phyloP scores from a whole-genome alignment of 2,797 vertebrate species.

The Typhlichthys subterraneus region DNA sequence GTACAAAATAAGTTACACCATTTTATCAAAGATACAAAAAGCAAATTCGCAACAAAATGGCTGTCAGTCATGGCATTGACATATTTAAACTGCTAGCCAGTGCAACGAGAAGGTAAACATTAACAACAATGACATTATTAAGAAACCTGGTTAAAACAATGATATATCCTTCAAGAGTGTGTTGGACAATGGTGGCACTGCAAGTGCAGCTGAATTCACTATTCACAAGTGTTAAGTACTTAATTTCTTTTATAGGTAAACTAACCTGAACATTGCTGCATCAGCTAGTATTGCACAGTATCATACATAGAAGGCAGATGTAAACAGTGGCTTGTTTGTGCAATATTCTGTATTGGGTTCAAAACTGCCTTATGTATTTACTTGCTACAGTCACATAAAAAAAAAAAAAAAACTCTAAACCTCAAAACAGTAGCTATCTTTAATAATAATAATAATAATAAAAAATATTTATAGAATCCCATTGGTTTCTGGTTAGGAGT shows the following conservation, averaged over 20 bases:
- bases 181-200: constrained; percentile 34
- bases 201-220: constrained; percentile 19
- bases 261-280: no score
- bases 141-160: constrained; percentile 22
- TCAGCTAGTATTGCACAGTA: constrained; percentile 13
- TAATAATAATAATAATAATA: no score
- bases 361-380: no score
- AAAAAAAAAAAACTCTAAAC: no score
- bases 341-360: background rate
- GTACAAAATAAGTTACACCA: constrained; percentile 23
- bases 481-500: no score
- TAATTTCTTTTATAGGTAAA: background rate
- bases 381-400: no score
- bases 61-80: constrained; percentile 41
- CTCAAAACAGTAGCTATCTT: no score
- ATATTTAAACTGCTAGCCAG: constrained; percentile 5
- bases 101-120: background rate
- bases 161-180: constrained; percentile 25
- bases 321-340: constrained; percentile 1
- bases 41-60: constrained; percentile 45
- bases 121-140: background rate
- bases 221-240: constrained; percentile 23
- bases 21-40: constrained; percentile 25
- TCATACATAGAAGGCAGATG: constrained; percentile 6
- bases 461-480: no score